Percentiles rank a stretch among this genome's conserved stretches.
phyloP scores from a whole-genome alignment of 2,888 invertebrate species.

The Reticulitermes lucifugus region DNA sequence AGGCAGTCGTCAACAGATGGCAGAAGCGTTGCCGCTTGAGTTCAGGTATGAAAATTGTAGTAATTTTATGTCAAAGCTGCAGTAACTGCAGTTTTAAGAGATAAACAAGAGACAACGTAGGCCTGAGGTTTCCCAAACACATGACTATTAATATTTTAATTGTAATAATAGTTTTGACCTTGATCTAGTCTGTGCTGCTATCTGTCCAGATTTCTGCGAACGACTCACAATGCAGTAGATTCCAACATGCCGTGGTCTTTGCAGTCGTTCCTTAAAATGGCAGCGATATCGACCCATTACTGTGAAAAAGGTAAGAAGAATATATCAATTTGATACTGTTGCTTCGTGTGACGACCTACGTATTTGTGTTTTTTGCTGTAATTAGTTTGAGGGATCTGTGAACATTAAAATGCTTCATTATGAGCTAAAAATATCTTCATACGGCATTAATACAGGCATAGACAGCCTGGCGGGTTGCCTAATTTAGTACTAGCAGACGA shows the following conservation, averaged over 20 bases:
- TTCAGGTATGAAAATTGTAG: not conserved
- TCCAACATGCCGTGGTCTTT: constrained; percentile 47
- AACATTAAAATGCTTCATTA: not conserved
- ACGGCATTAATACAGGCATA: constrained; percentile 3
- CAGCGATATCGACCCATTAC: constrained; percentile 44
- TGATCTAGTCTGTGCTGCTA: constrained; percentile 29
- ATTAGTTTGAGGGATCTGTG: not conserved
- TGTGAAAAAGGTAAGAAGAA: constrained; percentile 45
- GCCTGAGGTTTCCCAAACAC: not conserved
- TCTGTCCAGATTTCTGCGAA: constrained; percentile 6
- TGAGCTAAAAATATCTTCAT: constrained; percentile 2
- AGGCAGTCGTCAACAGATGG: not conserved
- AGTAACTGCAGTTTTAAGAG: not conserved
- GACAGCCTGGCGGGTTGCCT: constrained; percentile 34
- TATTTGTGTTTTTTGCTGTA: not conserved
- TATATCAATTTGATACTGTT: constrained; percentile 11
- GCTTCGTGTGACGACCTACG: not conserved
- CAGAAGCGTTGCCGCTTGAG: not conserved
- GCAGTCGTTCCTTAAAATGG: constrained; percentile 51
- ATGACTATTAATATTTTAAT: not conserved
- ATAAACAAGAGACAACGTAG: not conserved
- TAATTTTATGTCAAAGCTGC: not conserved
- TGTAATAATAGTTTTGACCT: constrained; percentile 5
- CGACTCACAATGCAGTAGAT: constrained; percentile 38
- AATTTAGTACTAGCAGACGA: constrained; percentile 39